Base-by-base conservation (phyloP, 2,888 invertebrate genomes). In the Myathropa florea region DNA sequence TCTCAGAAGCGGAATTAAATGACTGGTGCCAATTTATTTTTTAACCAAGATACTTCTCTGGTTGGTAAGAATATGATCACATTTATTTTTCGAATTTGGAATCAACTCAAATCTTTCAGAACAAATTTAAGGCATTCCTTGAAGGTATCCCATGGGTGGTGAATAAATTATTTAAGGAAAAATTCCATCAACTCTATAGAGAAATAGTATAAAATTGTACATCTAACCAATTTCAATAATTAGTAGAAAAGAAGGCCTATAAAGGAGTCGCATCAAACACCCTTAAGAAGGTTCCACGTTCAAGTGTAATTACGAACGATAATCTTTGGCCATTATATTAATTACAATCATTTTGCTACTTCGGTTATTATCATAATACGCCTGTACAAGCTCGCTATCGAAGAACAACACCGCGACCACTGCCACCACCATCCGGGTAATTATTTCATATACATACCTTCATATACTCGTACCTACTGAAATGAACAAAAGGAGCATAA, bases 261-360 rank as follows among this genome's bases (percentile, higher is more conserved):
- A 55, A 55, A 30, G 12, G 24, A 72, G 33, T n/a, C 30, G 30
- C 55, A 55, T 21, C 57, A 53, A 24, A 57, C 36, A 65, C 18
- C 57, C 57, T 24, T 12, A 76, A 53, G 63, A 80, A 81, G 70
- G 65, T 55, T 71, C 64, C 55, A 24, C 70, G 70, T 53, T 39
- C 78, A 46, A 73, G 83, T 82, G 88, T 88, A 88, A 89, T 89
- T 89, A 88, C 85, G 83, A 88, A 89, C 88, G 85, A 85, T 88
- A 89, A 89, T 89, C 89, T 88, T 83, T 73, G 60, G 88, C 85
- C 87, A 89, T 89, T 89, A 89, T 88, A 87, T 88, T 89, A 89
- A 89, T 89, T 89, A 89, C 78, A 88, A 81, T 83, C 81, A 88
- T 81, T 88, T 87, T 83, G 79, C 76, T 83, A 87, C 83, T 87